Evolutionary conservation across 1,140 invertebrate genomes (phyloP).

Genomic region (Bombus balteatus): DNA sequence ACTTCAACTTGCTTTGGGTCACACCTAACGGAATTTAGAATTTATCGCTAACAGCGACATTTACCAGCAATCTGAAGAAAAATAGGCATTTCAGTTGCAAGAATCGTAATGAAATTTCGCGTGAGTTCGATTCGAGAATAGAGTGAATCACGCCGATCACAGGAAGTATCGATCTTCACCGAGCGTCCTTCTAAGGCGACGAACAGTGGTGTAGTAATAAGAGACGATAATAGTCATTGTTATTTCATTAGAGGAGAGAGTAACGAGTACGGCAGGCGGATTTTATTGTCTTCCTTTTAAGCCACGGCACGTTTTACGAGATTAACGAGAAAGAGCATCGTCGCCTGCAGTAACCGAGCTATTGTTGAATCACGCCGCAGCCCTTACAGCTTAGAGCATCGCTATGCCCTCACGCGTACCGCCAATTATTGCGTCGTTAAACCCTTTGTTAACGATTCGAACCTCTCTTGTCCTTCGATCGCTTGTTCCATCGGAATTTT

Average conservation of each 20-base stretch:
- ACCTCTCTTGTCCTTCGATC: background rate
- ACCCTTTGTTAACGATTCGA: constrained; percentile 38
- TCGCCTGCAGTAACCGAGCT: constrained; percentile 26
- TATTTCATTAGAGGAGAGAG: constrained; percentile 57
- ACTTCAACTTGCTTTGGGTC: background rate
- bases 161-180: constrained; percentile 1
- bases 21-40: background rate
- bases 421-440: constrained; percentile 61
- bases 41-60: too few species aligned
- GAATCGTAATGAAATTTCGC: background rate
- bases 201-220: constrained; percentile 13
- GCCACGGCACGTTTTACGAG: constrained; percentile 47
- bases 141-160: background rate
- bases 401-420: constrained; percentile 35
- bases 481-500: background rate
- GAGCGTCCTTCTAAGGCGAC: too few species aligned
- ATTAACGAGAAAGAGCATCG: constrained; percentile 53
- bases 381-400: constrained; percentile 28
- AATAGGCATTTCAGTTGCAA: background rate
- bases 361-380: constrained; percentile 50
- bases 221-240: constrained; percentile 53
- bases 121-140: background rate
- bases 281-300: constrained; percentile 57
- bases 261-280: constrained; percentile 4
- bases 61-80: too few species aligned